Evolutionary conservation across 37 sponge, comb jelly and placozoan genomes (phyloP).

Genomic region (Mnemiopsis leidyi): DNA sequence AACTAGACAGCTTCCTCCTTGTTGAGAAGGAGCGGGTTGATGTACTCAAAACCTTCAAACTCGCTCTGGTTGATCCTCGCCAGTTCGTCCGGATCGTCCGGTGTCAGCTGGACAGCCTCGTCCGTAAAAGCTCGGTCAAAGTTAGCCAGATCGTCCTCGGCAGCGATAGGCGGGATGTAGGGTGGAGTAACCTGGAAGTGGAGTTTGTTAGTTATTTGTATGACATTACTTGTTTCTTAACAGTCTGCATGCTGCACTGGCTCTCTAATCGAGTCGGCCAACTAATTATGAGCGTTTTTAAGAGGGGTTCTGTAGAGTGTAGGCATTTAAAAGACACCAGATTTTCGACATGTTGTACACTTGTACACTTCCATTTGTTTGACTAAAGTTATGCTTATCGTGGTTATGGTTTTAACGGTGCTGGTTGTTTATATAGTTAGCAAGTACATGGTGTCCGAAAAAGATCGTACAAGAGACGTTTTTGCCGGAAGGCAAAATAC

Average conservation of each 20-base stretch:
- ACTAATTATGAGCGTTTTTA: neutral
- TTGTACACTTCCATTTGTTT: too few species aligned
- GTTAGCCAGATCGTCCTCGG: constrained; percentile 83
- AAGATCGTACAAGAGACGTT: too few species aligned
- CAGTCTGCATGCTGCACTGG: neutral
- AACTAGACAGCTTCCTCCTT: constrained; percentile 85
- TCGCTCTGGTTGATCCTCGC: constrained; percentile 87
- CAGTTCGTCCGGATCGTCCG: constrained; percentile 84
- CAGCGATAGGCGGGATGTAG: constrained; percentile 85
- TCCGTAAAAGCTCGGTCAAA: constrained; percentile 91
- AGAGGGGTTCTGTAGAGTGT: too few species aligned
- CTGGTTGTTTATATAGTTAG: too few species aligned
- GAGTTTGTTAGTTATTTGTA: neutral
- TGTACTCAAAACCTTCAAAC: constrained; percentile 97
- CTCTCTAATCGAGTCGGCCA: neutral
- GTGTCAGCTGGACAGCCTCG: constrained; percentile 87
- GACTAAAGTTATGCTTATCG: too few species aligned
- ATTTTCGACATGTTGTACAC: too few species aligned
- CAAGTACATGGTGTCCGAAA: too few species aligned
- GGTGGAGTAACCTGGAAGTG: constrained; percentile 82
- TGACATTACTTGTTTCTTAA: neutral
- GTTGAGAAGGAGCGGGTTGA: constrained; percentile 93
- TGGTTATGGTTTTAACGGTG: too few species aligned
- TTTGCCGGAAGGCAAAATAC: too few species aligned
- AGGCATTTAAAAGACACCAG: too few species aligned